Percentiles rank a stretch among this genome's conserved stretches.
These are phyloP conservation scores for Drosophila ercepeae DNA, from an alignment of 1,140 invertebrate species.

Conservation along the genomic window DNA sequence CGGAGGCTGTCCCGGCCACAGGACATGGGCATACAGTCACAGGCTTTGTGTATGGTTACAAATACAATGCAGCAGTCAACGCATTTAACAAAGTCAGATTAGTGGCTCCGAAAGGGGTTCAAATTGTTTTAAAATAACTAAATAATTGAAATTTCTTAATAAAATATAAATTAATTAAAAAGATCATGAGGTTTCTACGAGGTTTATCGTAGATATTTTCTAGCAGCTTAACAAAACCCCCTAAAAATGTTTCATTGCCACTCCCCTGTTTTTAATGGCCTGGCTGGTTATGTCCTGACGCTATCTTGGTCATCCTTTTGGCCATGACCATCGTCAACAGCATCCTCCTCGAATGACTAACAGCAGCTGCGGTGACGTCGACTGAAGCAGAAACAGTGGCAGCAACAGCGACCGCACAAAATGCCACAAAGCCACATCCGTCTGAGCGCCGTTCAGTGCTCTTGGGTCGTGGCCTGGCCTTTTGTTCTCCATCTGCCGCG, in stretches of 20 bases:
- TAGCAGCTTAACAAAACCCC: background rate
- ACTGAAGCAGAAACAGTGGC: constrained; percentile 17
- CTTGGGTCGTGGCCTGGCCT: constrained; percentile 46
- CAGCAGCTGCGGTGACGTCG: constrained; percentile 56
- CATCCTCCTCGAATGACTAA: constrained; percentile 71
- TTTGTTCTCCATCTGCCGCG: constrained; percentile 74
- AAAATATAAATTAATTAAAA: background rate
- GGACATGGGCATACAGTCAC: constrained; percentile 17
- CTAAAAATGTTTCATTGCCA: background rate
- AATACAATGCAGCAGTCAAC: constrained; percentile 63
- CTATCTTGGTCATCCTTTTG: constrained; percentile 51
- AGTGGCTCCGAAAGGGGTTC: background rate
- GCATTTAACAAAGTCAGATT: constrained; percentile 70
- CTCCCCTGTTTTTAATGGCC: constrained; percentile 3
- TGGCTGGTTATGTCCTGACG: constrained; percentile 9
- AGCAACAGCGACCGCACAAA: constrained; percentile 46
- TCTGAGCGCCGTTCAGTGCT: constrained; percentile 58
- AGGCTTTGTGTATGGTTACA: constrained; percentile 28
- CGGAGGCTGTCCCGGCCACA: constrained; percentile 36
- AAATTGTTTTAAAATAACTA: background rate
- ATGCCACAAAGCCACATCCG: constrained; percentile 80
- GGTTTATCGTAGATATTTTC: too few species aligned
- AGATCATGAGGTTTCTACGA: too few species aligned
- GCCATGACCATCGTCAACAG: constrained; percentile 52
- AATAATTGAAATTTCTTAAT: background rate